Conservation (phyloP, 2,113 vertebrate genomes). For the Circaetus cinerascens region DNA sequence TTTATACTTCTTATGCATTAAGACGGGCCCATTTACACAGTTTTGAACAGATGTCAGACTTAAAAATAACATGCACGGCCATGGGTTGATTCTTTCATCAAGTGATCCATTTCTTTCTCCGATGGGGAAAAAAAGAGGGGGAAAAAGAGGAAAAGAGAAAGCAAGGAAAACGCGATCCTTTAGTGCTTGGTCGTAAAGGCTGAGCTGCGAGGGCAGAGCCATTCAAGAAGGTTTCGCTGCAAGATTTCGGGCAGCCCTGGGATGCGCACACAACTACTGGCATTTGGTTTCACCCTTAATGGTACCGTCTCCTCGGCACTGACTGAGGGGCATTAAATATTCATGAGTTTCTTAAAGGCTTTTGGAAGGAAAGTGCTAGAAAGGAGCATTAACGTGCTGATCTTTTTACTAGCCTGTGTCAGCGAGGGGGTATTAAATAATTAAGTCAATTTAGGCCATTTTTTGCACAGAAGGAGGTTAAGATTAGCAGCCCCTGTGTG, state of each 20-base stretch:
- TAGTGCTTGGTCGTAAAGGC: not conserved
- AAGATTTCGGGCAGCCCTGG: not conserved
- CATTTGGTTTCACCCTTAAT: constrained; percentile 56
- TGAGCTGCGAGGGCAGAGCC: not conserved
- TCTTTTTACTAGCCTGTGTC: constrained; percentile 32
- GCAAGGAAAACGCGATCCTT: not conserved
- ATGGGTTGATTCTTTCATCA: not conserved
- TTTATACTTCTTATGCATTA: not conserved
- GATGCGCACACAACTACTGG: not conserved
- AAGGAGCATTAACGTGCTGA: constrained; percentile 46
- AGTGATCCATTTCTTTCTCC: not conserved
- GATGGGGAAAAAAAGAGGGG: accelerated
- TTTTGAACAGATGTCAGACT: not conserved
- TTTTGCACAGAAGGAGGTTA: constrained; percentile 49
- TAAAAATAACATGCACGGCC: not conserved
- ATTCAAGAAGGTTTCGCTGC: not conserved
- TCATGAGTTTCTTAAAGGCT: constrained; percentile 60
- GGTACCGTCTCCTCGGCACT: constrained; percentile 28
- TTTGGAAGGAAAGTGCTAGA: constrained; percentile 49
- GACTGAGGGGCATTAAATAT: constrained; percentile 62
- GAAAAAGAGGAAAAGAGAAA: not conserved
- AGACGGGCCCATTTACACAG: not conserved
- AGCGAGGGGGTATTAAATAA: constrained; percentile 55
- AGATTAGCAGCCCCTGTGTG: not conserved
- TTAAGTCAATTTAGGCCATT: constrained; percentile 43